Percentiles rank a stretch among this genome's conserved stretches.
Conservation (phyloP, 1,140 invertebrate species). For the Maniola jurtina region DNA sequence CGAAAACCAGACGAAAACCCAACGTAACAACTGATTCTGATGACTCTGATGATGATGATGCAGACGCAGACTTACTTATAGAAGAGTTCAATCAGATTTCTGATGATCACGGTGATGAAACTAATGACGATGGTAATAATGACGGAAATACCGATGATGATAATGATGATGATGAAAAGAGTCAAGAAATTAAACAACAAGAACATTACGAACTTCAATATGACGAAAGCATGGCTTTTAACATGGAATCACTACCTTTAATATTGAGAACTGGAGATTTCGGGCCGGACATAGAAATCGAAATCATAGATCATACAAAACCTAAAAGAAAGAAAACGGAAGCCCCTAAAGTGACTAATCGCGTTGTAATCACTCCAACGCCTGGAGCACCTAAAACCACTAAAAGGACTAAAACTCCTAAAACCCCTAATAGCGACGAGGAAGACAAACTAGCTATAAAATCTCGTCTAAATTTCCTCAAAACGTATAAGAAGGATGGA, state of each 20-base stretch:
- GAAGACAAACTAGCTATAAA: neutral
- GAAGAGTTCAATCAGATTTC: slow-evolving; percentile 18
- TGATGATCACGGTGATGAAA: neutral
- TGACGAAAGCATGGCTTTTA: slow-evolving; percentile 14
- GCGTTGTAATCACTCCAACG: neutral
- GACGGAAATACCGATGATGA: neutral
- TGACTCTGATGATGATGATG: neutral
- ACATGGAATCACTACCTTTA: slow-evolving; percentile 30
- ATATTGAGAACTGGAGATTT: slow-evolving; percentile 29
- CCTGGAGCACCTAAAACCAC: neutral
- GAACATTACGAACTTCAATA: neutral
- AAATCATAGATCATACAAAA: slow-evolving; percentile 19
- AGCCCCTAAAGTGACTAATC: neutral
- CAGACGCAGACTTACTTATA: slow-evolving; percentile 13
- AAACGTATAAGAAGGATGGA: neutral
- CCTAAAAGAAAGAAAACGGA: neutral
- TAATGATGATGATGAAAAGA: too few species aligned
- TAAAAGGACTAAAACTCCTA: neutral
- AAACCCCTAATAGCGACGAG: neutral
- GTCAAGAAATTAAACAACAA: neutral
- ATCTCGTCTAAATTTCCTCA: neutral
- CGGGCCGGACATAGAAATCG: slow-evolving; percentile 38
- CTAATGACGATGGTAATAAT: neutral
- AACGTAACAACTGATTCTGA: neutral
- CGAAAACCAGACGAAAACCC: neutral